Conservation (phyloP, 2,888 invertebrate species). For the Ypsolopha sequella region DNA sequence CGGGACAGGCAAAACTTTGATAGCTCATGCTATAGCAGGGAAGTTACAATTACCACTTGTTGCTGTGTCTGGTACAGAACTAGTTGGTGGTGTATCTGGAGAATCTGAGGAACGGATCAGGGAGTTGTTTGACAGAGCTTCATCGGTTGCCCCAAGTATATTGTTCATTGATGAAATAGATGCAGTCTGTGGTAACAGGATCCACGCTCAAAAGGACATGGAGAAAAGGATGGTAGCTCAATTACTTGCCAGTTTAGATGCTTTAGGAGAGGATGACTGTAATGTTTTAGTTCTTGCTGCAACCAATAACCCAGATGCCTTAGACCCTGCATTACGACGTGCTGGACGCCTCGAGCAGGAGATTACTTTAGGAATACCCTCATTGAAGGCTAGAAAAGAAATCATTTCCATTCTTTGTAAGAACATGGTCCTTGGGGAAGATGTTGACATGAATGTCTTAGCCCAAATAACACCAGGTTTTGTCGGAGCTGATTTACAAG, state of each 20-base stretch:
- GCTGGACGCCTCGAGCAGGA: constrained; percentile 96
- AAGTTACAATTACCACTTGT: constrained; percentile 88
- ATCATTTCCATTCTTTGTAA: constrained; percentile 82
- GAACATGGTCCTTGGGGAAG: constrained; percentile 75
- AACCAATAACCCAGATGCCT: constrained; percentile 91
- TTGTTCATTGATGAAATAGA: constrained; percentile 98
- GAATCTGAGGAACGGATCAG: constrained; percentile 95
- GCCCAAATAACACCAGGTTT: constrained; percentile 94
- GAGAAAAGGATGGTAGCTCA: constrained; percentile 96
- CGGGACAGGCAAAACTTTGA: constrained; percentile 91
- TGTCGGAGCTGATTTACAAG: constrained; percentile 94
- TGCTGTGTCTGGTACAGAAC: constrained; percentile 90
- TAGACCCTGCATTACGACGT: constrained; percentile 93
- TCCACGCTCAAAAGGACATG: constrained; percentile 95
- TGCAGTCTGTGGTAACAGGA: constrained; percentile 91
- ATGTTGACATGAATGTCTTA: constrained; percentile 79
- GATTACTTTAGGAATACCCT: constrained; percentile 93
- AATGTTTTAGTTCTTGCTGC: constrained; percentile 93
- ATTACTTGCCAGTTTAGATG: constrained; percentile 89
- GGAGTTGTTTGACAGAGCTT: constrained; percentile 89
- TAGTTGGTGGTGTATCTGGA: constrained; percentile 95
- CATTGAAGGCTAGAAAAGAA: constrained; percentile 82
- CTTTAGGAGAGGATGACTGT: constrained; percentile 68
- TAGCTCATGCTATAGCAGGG: constrained; percentile 87
- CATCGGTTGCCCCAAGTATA: constrained; percentile 81